phyloP scores from a whole-genome alignment of 53 echinoderm and acorn worm species.

The Holothuria leucospilota region DNA sequence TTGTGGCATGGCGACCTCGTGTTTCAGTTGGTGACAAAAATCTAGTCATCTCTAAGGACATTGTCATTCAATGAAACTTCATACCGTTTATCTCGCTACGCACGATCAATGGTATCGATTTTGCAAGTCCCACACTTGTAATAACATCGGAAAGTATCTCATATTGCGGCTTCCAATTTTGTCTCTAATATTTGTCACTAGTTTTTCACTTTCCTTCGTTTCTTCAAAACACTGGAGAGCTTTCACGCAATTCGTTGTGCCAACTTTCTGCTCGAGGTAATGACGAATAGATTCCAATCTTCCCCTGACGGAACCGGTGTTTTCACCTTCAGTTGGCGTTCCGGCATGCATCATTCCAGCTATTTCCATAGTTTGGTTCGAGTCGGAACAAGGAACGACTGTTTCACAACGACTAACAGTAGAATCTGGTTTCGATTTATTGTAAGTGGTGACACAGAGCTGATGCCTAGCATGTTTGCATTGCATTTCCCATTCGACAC shows the following conservation, averaged over 20 bases:
- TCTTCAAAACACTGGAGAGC: conserved; percentile 40
- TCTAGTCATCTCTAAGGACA: no score
- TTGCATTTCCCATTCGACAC: no score
- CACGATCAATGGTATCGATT: conserved; percentile 64
- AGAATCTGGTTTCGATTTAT: no score
- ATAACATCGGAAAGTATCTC: conserved; percentile 65
- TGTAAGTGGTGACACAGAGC: no score
- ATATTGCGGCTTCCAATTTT: conserved; percentile 64
- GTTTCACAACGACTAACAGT: not conserved
- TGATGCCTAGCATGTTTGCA: no score
- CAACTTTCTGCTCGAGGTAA: conserved; percentile 73
- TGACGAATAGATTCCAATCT: conserved; percentile 68
- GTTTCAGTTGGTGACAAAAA: no score
- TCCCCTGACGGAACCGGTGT: conserved; percentile 58
- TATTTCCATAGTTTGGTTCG: conserved; percentile 42
- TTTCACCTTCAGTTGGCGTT: conserved; percentile 47
- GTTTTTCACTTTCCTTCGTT: conserved; percentile 39
- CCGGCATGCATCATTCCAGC: conserved; percentile 62
- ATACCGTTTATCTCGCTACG: not conserved
- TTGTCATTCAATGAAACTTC: not conserved
- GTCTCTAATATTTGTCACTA: conserved; percentile 55
- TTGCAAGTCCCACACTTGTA: conserved; percentile 67
- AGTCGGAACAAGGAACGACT: conserved; percentile 6
- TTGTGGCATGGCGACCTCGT: no score
- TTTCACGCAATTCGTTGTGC: conserved; percentile 41